Conservation (phyloP, 2,888 invertebrate genomes). For the Phyllotreta cruciferae region DNA sequence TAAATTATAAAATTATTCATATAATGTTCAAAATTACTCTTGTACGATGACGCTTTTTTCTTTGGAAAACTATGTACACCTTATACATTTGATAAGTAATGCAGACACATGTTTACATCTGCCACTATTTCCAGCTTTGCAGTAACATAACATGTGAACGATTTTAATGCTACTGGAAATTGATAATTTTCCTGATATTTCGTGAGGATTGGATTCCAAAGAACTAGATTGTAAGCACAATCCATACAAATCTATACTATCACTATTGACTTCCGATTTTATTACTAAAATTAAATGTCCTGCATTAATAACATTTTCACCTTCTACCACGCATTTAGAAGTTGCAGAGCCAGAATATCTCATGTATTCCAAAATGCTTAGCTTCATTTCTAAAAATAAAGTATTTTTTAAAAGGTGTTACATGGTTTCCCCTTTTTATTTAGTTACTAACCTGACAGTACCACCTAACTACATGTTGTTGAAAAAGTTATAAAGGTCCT, state of each 20-base stretch:
- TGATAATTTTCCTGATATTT: conserved; percentile 11
- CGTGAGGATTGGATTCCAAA: conserved; percentile 14
- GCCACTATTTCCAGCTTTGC: conserved; percentile 25
- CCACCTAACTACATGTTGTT: too few species aligned
- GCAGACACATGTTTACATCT: conserved; percentile 22
- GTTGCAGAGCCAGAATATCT: not conserved
- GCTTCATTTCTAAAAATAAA: not conserved
- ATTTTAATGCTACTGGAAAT: not conserved
- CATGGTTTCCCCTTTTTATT: too few species aligned
- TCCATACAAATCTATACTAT: conserved; percentile 6
- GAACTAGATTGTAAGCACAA: conserved; percentile 12
- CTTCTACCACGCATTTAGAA: conserved; percentile 3
- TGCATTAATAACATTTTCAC: conserved; percentile 5
- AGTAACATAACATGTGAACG: not conserved
- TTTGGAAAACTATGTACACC: conserved; percentile 13
- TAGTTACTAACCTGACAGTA: too few species aligned
- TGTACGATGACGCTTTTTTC: conserved; percentile 3
- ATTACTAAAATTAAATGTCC: conserved; percentile 1
- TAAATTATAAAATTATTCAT: conserved; percentile 1
- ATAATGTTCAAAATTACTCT: conserved; percentile 11
- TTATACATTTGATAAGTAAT: conserved; percentile 20
- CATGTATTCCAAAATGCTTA: conserved; percentile 6
- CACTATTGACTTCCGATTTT: conserved; percentile 6
- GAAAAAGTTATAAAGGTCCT: too few species aligned
- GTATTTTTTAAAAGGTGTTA: not conserved